Percentiles rank a stretch among this genome's conserved stretches.
Conservation (phyloP, 2,888 invertebrate species). For the Nysson spinosus region DNA sequence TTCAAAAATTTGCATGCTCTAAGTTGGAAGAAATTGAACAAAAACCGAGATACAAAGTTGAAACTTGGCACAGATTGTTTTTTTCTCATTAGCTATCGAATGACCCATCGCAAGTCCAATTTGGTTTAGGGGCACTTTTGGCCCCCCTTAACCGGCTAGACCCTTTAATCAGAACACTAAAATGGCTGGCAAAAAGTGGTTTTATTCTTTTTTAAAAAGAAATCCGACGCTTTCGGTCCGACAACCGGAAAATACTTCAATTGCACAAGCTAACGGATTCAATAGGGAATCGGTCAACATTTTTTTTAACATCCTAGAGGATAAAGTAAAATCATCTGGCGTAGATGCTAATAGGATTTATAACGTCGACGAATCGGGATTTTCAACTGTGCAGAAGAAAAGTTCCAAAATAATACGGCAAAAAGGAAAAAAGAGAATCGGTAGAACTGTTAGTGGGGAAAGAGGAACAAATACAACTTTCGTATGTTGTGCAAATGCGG, state of each 20-base stretch:
- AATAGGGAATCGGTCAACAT: conserved; percentile 38
- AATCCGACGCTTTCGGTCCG: conserved; percentile 41
- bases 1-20: too few relatives aligned
- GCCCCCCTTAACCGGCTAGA: too few relatives aligned
- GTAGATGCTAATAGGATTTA: conserved; percentile 30
- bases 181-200: too few relatives aligned
- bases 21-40: too few relatives aligned
- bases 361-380: conserved; percentile 43
- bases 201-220: too few relatives aligned
- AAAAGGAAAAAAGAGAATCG: conserved; percentile 6
- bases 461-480: conserved; percentile 5
- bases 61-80: too few relatives aligned
- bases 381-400: conserved; percentile 24
- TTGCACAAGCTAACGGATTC: conserved; percentile 39
- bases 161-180: too few relatives aligned
- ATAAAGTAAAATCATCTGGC: conserved; percentile 26
- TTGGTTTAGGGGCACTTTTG: too few relatives aligned
- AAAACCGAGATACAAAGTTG: too few relatives aligned
- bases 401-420: background rate
- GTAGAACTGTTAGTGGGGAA: conserved; percentile 3
- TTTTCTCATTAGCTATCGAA: too few relatives aligned
- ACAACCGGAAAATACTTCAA: conserved; percentile 40
- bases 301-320: conserved; percentile 45
- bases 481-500: conserved; percentile 8
- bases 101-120: too few relatives aligned